phyloP scores from a whole-genome alignment of 92 coral and sea anemone species.

The Heteractis magnifica region DNA sequence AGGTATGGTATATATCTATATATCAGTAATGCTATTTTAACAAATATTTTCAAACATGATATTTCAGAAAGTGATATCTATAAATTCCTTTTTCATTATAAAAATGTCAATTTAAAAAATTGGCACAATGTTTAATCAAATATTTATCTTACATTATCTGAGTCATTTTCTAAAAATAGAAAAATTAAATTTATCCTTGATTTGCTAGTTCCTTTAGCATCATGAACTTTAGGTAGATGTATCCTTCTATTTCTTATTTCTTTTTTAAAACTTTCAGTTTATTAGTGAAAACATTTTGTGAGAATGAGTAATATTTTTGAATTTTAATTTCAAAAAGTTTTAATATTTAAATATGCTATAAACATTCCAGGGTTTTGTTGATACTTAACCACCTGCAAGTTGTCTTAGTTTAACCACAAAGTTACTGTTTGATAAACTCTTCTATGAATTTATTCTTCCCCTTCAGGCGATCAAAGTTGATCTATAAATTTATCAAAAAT shows the following conservation, averaged over 20 bases:
- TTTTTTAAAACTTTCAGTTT: background rate
- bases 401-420: background rate
- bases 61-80: background rate
- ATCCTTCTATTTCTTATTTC: background rate
- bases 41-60: background rate
- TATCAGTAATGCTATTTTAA: background rate
- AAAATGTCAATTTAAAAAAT: background rate
- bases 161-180: background rate
- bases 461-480: background rate
- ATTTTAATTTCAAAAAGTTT: background rate
- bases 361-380: background rate
- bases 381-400: background rate
- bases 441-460: background rate
- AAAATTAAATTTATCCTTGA: background rate
- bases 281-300: background rate
- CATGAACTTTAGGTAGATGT: background rate
- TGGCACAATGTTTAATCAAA: background rate
- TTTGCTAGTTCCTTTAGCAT: background rate
- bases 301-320: background rate
- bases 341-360: background rate
- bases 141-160: background rate
- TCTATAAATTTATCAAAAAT: background rate
- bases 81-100: background rate
- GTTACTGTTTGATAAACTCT: background rate
- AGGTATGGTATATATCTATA: conserved; percentile 44